Conservation (phyloP, 2,888 invertebrate species). For the Ichneumoninae sp. region DNA sequence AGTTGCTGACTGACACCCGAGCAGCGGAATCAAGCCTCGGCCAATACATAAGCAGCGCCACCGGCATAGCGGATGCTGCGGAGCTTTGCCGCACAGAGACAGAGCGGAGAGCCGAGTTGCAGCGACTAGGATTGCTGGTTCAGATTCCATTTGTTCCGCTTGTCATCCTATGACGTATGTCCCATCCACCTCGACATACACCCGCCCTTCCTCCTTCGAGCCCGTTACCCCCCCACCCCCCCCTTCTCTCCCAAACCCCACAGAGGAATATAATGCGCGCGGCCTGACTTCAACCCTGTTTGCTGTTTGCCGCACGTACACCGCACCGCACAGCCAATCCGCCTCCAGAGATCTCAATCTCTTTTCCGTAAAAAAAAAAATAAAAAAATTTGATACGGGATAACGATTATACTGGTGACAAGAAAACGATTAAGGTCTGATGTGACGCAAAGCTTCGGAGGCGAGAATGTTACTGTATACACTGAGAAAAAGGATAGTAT, state of each 20-base stretch:
- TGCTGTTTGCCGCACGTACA: conserved; percentile 47
- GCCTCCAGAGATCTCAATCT: conserved; percentile 39
- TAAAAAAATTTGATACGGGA: background rate
- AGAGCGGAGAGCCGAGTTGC: conserved; percentile 44
- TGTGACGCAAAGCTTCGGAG: background rate
- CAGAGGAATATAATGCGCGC: conserved; percentile 59
- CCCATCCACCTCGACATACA: conserved; percentile 78
- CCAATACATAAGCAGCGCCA: conserved; percentile 67
- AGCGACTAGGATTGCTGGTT: conserved; percentile 81
- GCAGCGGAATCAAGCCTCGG: conserved; percentile 53
- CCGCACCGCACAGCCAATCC: conserved; percentile 32
- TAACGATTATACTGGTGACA: background rate
- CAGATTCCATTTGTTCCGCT: conserved; percentile 85
- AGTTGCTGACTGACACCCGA: conserved; percentile 74
- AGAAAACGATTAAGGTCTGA: background rate
- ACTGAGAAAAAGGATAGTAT: too few species aligned
- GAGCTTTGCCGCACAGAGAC: conserved; percentile 39
- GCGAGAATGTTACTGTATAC: background rate
- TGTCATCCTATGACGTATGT: conserved; percentile 83
- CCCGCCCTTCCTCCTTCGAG: conserved; percentile 69
- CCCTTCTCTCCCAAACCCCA: conserved; percentile 31
- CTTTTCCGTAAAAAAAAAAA: background rate
- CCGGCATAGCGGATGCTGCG: conserved; percentile 30
- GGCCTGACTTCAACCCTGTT: conserved; percentile 50
- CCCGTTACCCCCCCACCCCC: conserved; percentile 51